phyloP scores from a whole-genome alignment of 2,888 invertebrate genomes.

The Spisula solida region DNA sequence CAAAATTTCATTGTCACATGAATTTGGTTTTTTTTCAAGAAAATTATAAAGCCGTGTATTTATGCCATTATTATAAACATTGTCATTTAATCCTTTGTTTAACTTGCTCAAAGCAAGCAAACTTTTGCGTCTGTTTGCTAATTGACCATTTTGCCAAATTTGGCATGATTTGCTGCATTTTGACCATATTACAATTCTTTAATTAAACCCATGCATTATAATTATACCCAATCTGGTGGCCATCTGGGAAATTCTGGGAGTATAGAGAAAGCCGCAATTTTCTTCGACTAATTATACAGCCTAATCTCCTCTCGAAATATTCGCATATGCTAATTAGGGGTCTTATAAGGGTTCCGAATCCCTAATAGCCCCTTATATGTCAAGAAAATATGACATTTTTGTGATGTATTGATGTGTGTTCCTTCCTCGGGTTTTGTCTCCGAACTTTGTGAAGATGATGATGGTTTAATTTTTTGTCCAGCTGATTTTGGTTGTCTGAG shows the following conservation, averaged over 20 bases:
- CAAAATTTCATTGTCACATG: too few relatives aligned
- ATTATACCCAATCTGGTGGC: conserved; percentile 10
- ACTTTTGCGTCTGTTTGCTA: neutral
- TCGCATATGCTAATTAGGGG: conserved; percentile 26
- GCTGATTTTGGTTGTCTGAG: neutral
- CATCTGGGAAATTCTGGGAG: conserved; percentile 5
- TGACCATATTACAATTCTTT: neutral
- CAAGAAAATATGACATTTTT: conserved; percentile 14
- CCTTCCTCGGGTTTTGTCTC: neutral
- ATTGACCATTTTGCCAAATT: conserved; percentile 1
- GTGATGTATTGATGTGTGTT: conserved; percentile 3
- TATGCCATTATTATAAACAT: too few relatives aligned
- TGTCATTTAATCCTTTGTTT: neutral
- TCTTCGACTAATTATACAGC: conserved; percentile 6
- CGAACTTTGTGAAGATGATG: neutral
- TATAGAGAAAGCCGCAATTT: neutral
- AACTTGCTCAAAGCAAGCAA: neutral
- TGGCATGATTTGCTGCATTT: neutral
- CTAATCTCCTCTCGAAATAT: neutral
- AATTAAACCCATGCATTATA: neutral
- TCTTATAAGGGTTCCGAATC: neutral
- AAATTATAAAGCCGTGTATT: too few relatives aligned
- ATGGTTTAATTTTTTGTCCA: conserved; percentile 8
- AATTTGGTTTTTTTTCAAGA: too few relatives aligned
- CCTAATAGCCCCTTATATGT: conserved; percentile 21